Evolutionary conservation across 2,113 vertebrate genomes (phyloP).

Genomic region (Gadus chalcogrammus): DNA sequence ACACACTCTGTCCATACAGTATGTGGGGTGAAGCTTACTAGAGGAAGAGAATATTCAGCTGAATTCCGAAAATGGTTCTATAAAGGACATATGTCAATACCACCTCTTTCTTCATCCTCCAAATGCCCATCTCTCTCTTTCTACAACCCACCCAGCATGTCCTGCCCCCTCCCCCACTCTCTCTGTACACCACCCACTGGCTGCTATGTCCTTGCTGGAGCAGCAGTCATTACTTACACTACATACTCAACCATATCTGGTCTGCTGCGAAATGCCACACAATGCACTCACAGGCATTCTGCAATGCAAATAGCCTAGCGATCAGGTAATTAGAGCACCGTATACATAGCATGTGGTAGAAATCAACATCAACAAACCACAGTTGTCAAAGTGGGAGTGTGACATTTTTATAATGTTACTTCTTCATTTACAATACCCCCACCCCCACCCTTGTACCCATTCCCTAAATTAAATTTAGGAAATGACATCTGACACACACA

Average conservation of each 20-base stretch:
- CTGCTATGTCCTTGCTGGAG: slow-evolving; percentile 47
- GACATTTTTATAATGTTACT: not conserved
- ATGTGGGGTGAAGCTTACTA: slow-evolving; percentile 11
- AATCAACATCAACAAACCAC: slow-evolving; percentile 22
- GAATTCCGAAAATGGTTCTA: not conserved
- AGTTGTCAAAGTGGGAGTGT: slow-evolving; percentile 22
- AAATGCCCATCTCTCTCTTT: slow-evolving; percentile 6
- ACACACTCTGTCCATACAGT: slow-evolving; percentile 23
- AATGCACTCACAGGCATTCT: slow-evolving; percentile 33
- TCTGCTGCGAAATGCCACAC: slow-evolving; percentile 59
- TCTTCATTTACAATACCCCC: slow-evolving; percentile 34
- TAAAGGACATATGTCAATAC: not conserved
- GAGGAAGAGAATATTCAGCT: slow-evolving; percentile 5
- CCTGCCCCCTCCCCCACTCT: slow-evolving; percentile 13
- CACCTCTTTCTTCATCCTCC: not conserved
- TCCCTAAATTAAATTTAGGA: slow-evolving; percentile 41
- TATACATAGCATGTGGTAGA: slow-evolving; percentile 43
- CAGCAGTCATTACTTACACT: slow-evolving; percentile 69
- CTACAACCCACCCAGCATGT: slow-evolving; percentile 19
- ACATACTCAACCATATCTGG: slow-evolving; percentile 43
- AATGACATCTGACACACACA: slow-evolving; percentile 37
- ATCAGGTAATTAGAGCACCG: slow-evolving; percentile 49
- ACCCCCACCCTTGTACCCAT: slow-evolving; percentile 53
- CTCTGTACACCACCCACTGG: slow-evolving; percentile 43
- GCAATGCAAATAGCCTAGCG: slow-evolving; percentile 49